Evolutionary conservation across 2,888 invertebrate genomes (phyloP).

Genomic region (Lydus trimaculatus): DNA sequence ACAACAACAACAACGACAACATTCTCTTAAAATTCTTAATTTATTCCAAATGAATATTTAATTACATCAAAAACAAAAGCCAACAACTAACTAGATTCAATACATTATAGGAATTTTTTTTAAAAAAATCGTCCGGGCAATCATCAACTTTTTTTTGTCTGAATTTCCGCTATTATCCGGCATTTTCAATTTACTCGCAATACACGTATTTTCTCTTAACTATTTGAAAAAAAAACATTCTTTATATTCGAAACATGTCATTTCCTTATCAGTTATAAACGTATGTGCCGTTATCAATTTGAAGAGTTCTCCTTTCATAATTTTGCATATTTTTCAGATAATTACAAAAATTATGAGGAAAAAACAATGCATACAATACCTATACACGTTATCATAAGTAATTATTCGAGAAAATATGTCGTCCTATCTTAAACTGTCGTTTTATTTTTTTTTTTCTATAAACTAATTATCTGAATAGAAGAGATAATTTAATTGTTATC

Average conservation of each 20-base stretch:
- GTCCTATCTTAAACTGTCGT: constrained; percentile 45
- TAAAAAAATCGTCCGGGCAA: neutral
- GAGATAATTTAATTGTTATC: constrained; percentile 30
- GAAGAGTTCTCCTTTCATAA: constrained; percentile 49
- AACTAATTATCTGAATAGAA: neutral
- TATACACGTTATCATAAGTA: constrained; percentile 39
- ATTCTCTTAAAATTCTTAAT: constrained; percentile 14
- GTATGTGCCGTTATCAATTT: constrained; percentile 33
- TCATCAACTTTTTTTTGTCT: neutral
- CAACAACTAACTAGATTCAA: neutral
- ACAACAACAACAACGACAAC: constrained; percentile 16
- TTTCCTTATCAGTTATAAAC: constrained; percentile 37
- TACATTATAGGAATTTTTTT: neutral
- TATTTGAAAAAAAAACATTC: neutral
- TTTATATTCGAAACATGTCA: constrained; percentile 41
- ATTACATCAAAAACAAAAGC: neutral
- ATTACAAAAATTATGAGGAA: constrained; percentile 47
- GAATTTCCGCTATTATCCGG: constrained; percentile 11
- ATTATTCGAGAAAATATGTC: constrained; percentile 51
- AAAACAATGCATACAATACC: constrained; percentile 38
- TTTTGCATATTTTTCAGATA: constrained; percentile 50
- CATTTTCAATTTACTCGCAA: neutral
- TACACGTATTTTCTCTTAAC: constrained; percentile 11
- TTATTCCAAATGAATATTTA: constrained; percentile 29
- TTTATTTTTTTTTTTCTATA: constrained; percentile 30